A percentile compares a stretch with the other conserved stretches of the same genome.
Evolutionary conservation across 2,113 vertebrate genomes (phyloP).

Genomic region (Dissostichus mawsoni): DNA sequence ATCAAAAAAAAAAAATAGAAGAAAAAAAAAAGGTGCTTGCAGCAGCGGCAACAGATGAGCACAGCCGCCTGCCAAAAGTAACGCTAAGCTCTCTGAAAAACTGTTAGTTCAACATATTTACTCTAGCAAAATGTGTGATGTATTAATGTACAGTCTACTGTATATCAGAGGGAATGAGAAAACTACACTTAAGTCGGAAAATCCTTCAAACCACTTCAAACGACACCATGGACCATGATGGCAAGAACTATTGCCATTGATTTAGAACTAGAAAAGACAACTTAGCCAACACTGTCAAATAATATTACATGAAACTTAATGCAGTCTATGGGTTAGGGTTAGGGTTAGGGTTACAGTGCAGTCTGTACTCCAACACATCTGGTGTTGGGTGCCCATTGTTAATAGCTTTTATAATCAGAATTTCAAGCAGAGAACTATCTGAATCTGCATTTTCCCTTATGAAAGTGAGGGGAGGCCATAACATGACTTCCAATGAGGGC

Average conservation of each 20-base stretch:
- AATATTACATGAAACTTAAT: not conserved
- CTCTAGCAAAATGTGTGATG: slow-evolving; percentile 33
- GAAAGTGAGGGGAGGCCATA: not conserved
- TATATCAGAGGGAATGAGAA: slow-evolving; percentile 39
- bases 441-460: not conserved
- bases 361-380: not conserved
- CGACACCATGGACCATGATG: slow-evolving; percentile 20
- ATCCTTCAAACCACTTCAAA: slow-evolving; percentile 46
- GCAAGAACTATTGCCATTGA: not conserved
- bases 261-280: not conserved
- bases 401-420: not conserved
- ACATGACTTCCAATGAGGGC: not conserved
- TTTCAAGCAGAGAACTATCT: not conserved
- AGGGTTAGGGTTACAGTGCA: not conserved
- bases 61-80: slow-evolving; percentile 57
- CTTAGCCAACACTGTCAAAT: not conserved
- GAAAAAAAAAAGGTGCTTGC: slow-evolving; percentile 35
- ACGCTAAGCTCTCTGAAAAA: slow-evolving; percentile 64
- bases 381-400: not conserved
- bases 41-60: slow-evolving; percentile 71
- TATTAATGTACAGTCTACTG: slow-evolving; percentile 17
- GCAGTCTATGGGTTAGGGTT: not conserved
- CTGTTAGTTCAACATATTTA: slow-evolving; percentile 68
- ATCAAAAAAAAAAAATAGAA: not conserved
- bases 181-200: slow-evolving; percentile 34